phyloP scores from a whole-genome alignment of 2,888 invertebrate species.

The Chloromyia formosa region DNA sequence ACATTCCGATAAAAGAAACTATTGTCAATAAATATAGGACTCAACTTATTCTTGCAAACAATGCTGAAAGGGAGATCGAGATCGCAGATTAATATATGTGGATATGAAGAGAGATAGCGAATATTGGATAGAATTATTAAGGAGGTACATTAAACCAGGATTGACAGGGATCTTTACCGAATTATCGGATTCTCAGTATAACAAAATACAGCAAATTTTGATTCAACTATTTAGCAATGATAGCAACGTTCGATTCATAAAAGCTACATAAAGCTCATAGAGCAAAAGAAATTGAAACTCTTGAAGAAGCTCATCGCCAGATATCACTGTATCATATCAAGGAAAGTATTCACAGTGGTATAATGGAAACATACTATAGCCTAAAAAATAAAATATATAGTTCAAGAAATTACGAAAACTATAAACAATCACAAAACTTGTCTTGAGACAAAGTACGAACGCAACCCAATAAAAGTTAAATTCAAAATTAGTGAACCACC shows the following conservation, averaged over 20 bases:
- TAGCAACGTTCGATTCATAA: slow-evolving; percentile 38
- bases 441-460: slow-evolving; percentile 44
- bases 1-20: slow-evolving; percentile 42
- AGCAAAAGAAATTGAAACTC: slow-evolving; percentile 35
- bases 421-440: slow-evolving; percentile 48
- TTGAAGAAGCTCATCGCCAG: slow-evolving; percentile 42
- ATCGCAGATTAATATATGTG: slow-evolving; percentile 35
- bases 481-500: slow-evolving; percentile 44
- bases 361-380: slow-evolving; percentile 6
- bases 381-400: slow-evolving; percentile 23
- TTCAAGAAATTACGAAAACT: slow-evolving; percentile 45
- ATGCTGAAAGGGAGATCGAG: slow-evolving; percentile 26
- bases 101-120: slow-evolving; percentile 19
- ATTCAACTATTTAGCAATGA: slow-evolving; percentile 30
- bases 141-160: slow-evolving; percentile 38
- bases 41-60: slow-evolving; percentile 44
- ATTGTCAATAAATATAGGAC: slow-evolving; percentile 45
- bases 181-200: slow-evolving; percentile 11
- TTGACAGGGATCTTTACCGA: slow-evolving; percentile 41
- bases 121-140: slow-evolving; percentile 32
- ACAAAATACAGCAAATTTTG: slow-evolving; percentile 42
- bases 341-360: slow-evolving; percentile 15
- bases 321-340: slow-evolving; percentile 40
- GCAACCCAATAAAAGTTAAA: slow-evolving; percentile 47
- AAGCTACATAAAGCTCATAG: slow-evolving; percentile 29